Base-by-base conservation (phyloP, 2,797 vertebrate genomes). In the Eidolon dupreanum region DNA sequence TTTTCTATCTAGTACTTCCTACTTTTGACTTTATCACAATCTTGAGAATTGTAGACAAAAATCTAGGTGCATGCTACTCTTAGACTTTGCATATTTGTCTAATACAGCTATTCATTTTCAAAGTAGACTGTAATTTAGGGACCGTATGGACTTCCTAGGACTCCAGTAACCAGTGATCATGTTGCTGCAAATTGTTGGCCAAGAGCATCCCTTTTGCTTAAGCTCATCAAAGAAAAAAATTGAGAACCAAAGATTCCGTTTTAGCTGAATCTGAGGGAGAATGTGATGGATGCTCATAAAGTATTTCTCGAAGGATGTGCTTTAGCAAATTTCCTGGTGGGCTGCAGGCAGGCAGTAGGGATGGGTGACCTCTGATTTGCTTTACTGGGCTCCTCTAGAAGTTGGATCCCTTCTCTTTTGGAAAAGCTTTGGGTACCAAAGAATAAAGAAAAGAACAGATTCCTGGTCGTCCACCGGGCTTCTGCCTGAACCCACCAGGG, bases 21-120 rank as follows among this genome's bases (percentile, higher is more conserved):
- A 70, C 38, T 78, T 94, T 82, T 71, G 81, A 91, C 31, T 82
- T 87, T 63, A 94, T 93, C 51, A 85, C 26, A 92, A 66, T 61
- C 17, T 84, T 82, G 36, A 74, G 87, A 86, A 20, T 41, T 92
- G 17, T 36, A 65, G 46, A 66, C 68, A 82, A 78, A 93, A 55
- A 61, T 90, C 33, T 59, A 78, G 55, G 71, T 19, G 3, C 3
- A 24, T 24, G 13, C 7, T 71, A 8, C 75, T 68, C 46, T 26
- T 81, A 83, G 61, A 36, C 38, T 65, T 77, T 79, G 49, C 12
- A 3, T 74, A 41, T 85, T 89, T 91, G 46, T 88, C 71, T 96
- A 88, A 96, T 89, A 57, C 5, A 91, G 31, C 43, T 86, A 41
- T 82, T 85, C 51, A 82, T 93, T 95, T 94, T 94, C 66, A 82